Conservation (phyloP, 1,140 invertebrate genomes). For the Chironomus striatipennis region DNA sequence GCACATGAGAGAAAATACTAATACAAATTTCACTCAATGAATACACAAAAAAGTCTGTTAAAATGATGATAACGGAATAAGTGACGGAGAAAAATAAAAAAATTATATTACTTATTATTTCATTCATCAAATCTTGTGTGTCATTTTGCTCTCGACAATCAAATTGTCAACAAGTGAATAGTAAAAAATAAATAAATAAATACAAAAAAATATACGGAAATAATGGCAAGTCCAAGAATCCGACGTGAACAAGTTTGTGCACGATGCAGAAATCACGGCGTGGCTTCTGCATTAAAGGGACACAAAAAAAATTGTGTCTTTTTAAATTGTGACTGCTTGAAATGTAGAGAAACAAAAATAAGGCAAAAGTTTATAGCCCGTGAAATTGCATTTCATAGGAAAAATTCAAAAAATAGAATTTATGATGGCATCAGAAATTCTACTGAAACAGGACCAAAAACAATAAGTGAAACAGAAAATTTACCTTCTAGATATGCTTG, state of each 20-base stretch:
- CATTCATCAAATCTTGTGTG: too few relatives aligned
- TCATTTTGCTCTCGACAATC: too few relatives aligned
- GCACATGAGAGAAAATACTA: too few relatives aligned
- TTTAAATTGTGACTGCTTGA: not conserved
- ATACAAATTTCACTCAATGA: too few relatives aligned
- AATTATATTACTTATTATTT: too few relatives aligned
- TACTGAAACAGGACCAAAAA: not conserved
- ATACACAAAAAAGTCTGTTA: too few relatives aligned
- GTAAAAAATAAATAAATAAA: too few relatives aligned
- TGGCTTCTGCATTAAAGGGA: not conserved
- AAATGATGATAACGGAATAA: too few relatives aligned
- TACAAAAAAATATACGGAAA: too few relatives aligned
- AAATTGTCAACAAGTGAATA: too few relatives aligned
- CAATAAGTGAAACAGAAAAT: not conserved
- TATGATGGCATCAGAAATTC: not conserved
- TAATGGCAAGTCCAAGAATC: not conserved
- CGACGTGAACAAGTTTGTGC: not conserved
- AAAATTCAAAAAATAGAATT: not conserved
- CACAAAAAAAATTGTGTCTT: not conserved
- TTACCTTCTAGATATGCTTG: not conserved
- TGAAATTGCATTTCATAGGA: conserved; percentile 3
- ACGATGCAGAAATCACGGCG: not conserved
- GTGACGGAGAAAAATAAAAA: too few relatives aligned
- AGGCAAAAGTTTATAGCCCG: not conserved
- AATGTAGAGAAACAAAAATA: not conserved